phyloP scores from a whole-genome alignment of 2,113 vertebrate species.

The Alligator mississippiensis region DNA sequence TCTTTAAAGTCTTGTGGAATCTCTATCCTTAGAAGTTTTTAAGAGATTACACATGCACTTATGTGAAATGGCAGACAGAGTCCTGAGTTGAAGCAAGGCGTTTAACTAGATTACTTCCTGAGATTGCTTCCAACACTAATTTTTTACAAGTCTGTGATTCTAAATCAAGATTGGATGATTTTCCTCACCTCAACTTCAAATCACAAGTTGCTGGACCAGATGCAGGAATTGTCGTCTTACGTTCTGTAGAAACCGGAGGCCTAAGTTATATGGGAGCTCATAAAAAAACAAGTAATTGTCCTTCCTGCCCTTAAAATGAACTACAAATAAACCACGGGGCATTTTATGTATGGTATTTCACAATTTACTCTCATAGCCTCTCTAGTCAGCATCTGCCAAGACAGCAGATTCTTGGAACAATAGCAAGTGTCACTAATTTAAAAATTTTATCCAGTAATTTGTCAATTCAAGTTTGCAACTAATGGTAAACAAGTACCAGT shows the following conservation, averaged over 20 bases:
- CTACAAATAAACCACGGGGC: not conserved
- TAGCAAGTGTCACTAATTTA: accelerated
- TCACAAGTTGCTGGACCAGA: not conserved
- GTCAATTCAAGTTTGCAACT: not conserved
- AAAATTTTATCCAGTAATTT: not conserved
- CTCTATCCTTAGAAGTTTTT: not conserved
- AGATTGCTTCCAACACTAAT: no score
- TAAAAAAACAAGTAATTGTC: not conserved
- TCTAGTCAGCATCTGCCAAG: not conserved
- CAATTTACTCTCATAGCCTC: not conserved
- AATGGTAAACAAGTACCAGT: not conserved
- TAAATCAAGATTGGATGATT: not conserved
- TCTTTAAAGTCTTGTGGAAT: not conserved
- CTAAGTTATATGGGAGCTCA: not conserved
- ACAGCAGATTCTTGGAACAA: not conserved
- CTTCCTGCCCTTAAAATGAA: not conserved
- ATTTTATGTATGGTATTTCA: not conserved
- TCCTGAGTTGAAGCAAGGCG: no score
- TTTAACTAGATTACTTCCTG: no score
- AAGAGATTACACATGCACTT: not conserved
- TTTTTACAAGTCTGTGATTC: no score
- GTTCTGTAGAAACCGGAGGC: not conserved
- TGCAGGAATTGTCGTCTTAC: not conserved
- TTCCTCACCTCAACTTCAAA: not conserved
- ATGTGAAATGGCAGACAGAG: no score